phyloP scores from a whole-genome alignment of 2,113 vertebrate genomes.

The Neopipo cinnamomea region DNA sequence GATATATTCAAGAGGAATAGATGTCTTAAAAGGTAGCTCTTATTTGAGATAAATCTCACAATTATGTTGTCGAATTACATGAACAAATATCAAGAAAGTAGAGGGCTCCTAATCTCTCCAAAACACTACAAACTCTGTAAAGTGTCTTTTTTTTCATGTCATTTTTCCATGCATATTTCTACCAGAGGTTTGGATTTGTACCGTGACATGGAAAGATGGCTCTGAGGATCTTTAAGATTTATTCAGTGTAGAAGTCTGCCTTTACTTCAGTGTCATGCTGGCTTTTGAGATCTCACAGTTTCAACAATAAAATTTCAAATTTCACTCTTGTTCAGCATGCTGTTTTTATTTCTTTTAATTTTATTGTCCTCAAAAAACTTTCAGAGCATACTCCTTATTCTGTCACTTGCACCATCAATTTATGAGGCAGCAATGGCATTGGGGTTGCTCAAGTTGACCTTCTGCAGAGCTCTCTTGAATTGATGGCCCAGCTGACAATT shows the following conservation, averaged over 20 bases:
- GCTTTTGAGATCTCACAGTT: background rate
- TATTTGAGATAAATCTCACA: background rate
- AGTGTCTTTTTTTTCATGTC: background rate
- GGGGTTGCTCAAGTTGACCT: background rate
- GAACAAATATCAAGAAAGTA: background rate
- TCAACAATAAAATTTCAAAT: background rate
- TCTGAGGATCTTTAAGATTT: background rate
- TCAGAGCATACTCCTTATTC: background rate
- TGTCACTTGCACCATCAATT: background rate
- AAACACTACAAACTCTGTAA: background rate
- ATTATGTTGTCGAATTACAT: fast-evolving
- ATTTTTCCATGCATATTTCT: background rate
- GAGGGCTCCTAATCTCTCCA: fast-evolving
- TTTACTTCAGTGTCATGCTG: background rate
- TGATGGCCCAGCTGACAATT: background rate
- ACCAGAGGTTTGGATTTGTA: background rate
- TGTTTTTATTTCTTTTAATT: background rate
- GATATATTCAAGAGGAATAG: background rate
- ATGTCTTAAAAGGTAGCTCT: background rate
- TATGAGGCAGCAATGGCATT: background rate
- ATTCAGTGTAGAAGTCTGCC: background rate
- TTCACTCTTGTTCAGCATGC: background rate
- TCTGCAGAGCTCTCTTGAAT: background rate
- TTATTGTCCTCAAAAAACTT: background rate
- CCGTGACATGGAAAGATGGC: background rate